A percentile compares a stretch with the other conserved stretches of the same genome.
phyloP scores from a whole-genome alignment of 2,888 invertebrate genomes.

The Agrochola lota region DNA sequence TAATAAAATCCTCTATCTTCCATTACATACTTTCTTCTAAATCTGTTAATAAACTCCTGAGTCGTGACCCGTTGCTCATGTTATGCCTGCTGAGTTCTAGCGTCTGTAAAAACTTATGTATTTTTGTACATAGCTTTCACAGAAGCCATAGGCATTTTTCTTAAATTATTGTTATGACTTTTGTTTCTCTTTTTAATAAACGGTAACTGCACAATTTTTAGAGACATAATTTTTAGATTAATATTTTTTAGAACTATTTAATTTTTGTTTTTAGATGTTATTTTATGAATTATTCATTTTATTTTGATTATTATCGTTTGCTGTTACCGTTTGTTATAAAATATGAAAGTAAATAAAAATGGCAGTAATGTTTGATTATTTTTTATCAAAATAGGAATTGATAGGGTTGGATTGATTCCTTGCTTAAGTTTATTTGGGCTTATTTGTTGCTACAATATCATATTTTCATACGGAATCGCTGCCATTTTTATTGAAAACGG shows the following conservation, averaged over 20 bases:
- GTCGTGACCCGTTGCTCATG: constrained; percentile 55
- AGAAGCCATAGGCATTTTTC: constrained; percentile 36
- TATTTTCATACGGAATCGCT: neutral
- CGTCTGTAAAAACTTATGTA: constrained; percentile 51
- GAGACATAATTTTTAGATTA: neutral
- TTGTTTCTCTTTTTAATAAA: constrained; percentile 43
- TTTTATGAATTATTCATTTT: neutral
- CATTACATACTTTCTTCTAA: constrained; percentile 25
- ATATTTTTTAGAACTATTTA: neutral
- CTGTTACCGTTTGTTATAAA: constrained; percentile 59
- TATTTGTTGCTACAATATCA: neutral
- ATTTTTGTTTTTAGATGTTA: neutral
- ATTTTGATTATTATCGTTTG: constrained; percentile 1
- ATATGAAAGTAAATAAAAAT: constrained; percentile 29
- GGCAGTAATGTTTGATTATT: constrained; percentile 18
- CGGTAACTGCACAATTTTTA: constrained; percentile 49
- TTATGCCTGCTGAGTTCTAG: constrained; percentile 49
- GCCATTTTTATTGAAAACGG: constrained; percentile 38
- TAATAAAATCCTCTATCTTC: constrained; percentile 32
- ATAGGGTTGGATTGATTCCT: constrained; percentile 80
- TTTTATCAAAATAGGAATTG: constrained; percentile 68
- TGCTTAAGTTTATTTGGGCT: constrained; percentile 11
- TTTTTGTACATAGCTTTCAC: constrained; percentile 55
- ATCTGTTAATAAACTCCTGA: constrained; percentile 24
- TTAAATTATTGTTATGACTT: constrained; percentile 31